Conservation (phyloP, 2,113 vertebrate species). For the Jaculus jaculus region DNA sequence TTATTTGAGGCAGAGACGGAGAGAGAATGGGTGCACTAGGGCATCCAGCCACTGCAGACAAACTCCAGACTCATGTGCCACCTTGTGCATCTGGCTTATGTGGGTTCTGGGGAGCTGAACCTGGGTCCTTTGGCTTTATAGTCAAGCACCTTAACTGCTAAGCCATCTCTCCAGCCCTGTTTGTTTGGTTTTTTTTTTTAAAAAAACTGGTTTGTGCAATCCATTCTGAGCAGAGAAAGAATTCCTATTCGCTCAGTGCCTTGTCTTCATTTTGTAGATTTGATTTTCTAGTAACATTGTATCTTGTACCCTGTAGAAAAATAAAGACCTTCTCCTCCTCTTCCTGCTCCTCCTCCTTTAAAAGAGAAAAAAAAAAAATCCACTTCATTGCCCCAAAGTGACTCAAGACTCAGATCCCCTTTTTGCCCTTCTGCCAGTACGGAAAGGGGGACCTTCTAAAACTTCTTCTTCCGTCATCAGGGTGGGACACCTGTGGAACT, state of each 20-base stretch:
- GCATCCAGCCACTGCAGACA: no score
- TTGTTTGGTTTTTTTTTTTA: neutral
- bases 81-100: no score
- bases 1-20: no score
- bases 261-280: neutral
- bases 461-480: neutral
- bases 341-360: no score
- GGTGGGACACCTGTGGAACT: neutral
- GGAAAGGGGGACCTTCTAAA: neutral
- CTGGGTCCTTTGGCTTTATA: no score
- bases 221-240: neutral
- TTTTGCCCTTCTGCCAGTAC: neutral
- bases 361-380: neutral
- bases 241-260: accelerated
- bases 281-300: conserved; percentile 24
- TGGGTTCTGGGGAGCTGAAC: no score
- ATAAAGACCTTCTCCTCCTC: neutral
- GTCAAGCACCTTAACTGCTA: no score
- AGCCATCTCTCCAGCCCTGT: neutral
- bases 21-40: no score
- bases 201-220: neutral
- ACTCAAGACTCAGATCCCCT: neutral
- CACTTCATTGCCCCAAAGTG: neutral
- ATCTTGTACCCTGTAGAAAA: neutral
- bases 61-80: no score